Conservation (phyloP, 2,113 vertebrate genomes). For the Zosterops hypoxanthus region DNA sequence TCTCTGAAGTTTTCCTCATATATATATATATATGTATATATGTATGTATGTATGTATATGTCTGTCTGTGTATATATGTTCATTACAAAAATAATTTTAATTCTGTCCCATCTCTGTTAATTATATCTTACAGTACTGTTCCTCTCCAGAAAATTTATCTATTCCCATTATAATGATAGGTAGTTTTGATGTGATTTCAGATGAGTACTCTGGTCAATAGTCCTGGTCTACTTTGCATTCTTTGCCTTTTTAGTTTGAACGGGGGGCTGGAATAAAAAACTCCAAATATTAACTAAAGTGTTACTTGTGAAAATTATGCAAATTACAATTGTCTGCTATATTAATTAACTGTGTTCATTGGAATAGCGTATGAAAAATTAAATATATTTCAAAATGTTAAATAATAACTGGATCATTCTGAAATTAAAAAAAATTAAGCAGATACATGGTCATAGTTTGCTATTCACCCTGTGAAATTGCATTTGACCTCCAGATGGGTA, state of each 20-base stretch:
- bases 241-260: not conserved
- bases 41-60: too few relatives aligned
- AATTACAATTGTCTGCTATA: slow-evolving; percentile 22
- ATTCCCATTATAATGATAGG: not conserved
- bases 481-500: slow-evolving; percentile 49
- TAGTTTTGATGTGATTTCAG: not conserved
- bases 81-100: not conserved
- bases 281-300: not conserved
- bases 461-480: slow-evolving; percentile 65
- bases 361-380: slow-evolving; percentile 44
- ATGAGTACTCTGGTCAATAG: not conserved
- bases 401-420: slow-evolving; percentile 16
- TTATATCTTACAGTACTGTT: not conserved
- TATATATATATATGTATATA: fast-evolving
- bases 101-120: not conserved
- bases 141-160: not conserved
- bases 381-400: slow-evolving; percentile 39
- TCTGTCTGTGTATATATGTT: fast-evolving
- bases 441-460: slow-evolving; percentile 40
- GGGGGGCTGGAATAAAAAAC: not conserved
- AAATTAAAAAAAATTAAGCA: slow-evolving; percentile 49
- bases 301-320: slow-evolving; percentile 27
- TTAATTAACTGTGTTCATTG: slow-evolving; percentile 31
- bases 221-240: not conserved
- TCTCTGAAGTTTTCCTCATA: not conserved